A percentile compares a stretch with the other conserved stretches of the same genome.
phyloP scores from a whole-genome alignment of 2,888 invertebrate genomes.

The Drosophila siamana region DNA sequence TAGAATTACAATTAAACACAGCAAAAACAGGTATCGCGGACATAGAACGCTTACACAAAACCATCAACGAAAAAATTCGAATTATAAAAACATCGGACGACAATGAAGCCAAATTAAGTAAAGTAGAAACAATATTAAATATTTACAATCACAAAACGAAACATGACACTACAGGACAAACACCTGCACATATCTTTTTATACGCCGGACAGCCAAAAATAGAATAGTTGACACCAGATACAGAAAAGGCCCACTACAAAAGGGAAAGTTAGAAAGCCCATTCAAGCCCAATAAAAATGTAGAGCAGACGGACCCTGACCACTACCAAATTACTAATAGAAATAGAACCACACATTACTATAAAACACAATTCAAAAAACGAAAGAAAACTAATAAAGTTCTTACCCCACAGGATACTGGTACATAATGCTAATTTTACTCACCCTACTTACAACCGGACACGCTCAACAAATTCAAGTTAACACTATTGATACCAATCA shows the following conservation, averaged over 20 bases:
- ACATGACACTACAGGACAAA: conserved; percentile 7
- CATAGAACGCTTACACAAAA: background rate
- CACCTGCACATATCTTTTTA: background rate
- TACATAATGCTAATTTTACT: background rate
- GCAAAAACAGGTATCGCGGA: conserved; percentile 1
- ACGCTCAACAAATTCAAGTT: background rate
- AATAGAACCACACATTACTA: background rate
- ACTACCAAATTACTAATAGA: background rate
- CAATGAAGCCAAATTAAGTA: conserved; percentile 1
- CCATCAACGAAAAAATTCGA: too few relatives aligned
- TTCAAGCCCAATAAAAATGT: background rate
- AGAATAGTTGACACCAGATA: background rate
- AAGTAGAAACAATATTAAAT: background rate
- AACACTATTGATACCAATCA: background rate
- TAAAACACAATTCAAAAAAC: background rate
- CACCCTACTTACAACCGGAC: background rate
- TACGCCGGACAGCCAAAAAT: conserved; percentile 4
- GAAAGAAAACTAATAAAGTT: background rate
- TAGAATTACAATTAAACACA: conserved; percentile 3
- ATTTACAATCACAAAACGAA: too few relatives aligned
- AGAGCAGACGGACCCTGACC: background rate
- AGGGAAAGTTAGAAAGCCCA: background rate
- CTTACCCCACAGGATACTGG: background rate
- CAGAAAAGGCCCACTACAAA: too few relatives aligned
- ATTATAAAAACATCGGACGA: background rate